Base-by-base conservation (phyloP, 1,140 invertebrate species). In the Pseudomyrmex gracilis region DNA sequence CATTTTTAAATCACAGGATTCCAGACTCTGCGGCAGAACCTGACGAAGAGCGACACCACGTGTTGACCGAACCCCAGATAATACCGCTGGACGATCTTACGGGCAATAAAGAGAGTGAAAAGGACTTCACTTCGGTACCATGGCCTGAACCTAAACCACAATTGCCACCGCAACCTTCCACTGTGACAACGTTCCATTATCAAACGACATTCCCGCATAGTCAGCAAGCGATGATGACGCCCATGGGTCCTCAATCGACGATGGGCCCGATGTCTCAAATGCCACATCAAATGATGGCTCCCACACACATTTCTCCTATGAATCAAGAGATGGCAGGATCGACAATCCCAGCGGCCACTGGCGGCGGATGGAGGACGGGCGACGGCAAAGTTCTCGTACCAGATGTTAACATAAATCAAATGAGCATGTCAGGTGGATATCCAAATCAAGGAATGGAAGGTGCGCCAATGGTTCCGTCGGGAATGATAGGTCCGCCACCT, bases 1-100 rank as follows among this genome's bases (percentile, higher is more conserved):
- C 0, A 9, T 61, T 58, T 88, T 87, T 84, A 64, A 77, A 76
- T 84, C 90, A 9, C 67, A 95, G 95, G 93, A 97, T 99, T 73
- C 98, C 98, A 12, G 98, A 99, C 91, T 96, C 96, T 63, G 95
- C 98, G 0, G 95, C 96, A 49, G 98, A 99, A 94, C 97, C 98
- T 1, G 98, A 99, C 86, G 93, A 96, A 73, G 98, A 99, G 94
- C 95, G 95, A 8, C 96, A 97, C 87, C 96, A 96, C 85, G 92
- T 95, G 10, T 95, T 96, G 66, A 95, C 95, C 1, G 97, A 98
- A 90, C 97, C 97, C 2, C 96, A 96, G 85, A 94, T 96, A 8
- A 99, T 99, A 94, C 98, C 98, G 5, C 93, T 98, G 67, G 97
- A 98, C 85, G 98, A 99, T 95, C 95, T 98, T 0, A 96, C 97